Conservation (phyloP, 2,113 vertebrate species). For the Cranoglanis bouderius region DNA sequence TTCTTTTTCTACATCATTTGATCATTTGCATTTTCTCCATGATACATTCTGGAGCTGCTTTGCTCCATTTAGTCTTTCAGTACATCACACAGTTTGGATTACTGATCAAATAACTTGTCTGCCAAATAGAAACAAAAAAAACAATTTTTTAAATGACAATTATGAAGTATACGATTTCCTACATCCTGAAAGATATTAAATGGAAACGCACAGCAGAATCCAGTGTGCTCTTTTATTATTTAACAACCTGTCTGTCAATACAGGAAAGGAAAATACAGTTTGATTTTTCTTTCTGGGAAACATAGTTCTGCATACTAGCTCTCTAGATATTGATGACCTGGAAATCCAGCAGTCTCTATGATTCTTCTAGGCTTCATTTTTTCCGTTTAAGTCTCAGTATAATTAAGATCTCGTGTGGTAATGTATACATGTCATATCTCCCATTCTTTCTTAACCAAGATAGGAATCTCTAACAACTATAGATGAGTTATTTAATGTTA, state of each 20-base stretch:
- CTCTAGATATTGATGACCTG: background rate
- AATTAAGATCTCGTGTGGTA: background rate
- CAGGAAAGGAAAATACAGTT: background rate
- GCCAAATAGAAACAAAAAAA: background rate
- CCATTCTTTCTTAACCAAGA: background rate
- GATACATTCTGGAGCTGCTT: background rate
- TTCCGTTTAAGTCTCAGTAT: background rate
- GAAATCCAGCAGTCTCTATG: background rate
- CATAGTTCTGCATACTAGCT: background rate
- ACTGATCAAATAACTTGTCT: background rate
- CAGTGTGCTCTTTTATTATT: background rate
- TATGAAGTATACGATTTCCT: background rate
- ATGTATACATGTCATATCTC: background rate
- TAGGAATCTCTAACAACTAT: background rate
- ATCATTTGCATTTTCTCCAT: conserved; percentile 1
- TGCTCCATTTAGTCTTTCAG: background rate
- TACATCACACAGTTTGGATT: background rate
- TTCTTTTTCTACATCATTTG: background rate
- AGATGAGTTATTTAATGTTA: background rate
- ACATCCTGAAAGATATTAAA: background rate
- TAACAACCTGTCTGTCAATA: background rate
- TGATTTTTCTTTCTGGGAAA: background rate
- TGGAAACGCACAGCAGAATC: background rate
- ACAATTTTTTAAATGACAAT: background rate
- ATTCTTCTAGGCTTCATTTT: background rate